These are phyloP conservation scores for Rotaria macrura DNA, from an alignment of 2,888 invertebrate species.

Conservation along the genomic window DNA sequence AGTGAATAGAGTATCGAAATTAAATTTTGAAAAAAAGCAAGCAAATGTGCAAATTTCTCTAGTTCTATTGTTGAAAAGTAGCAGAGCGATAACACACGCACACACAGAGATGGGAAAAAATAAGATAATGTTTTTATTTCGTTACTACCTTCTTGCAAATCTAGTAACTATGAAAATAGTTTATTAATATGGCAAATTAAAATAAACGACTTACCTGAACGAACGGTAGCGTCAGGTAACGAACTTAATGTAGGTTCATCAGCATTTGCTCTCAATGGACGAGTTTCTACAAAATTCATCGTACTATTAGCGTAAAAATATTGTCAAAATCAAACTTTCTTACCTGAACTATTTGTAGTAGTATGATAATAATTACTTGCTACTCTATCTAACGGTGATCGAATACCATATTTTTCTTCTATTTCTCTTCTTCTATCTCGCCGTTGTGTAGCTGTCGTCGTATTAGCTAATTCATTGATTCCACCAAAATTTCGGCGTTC, in stretches of 20 bases:
- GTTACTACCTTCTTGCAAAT: background rate
- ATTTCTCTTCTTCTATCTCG: background rate
- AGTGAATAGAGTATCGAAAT: too few relatives aligned
- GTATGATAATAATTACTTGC: background rate
- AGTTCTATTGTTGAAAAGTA: too few relatives aligned
- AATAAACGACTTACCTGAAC: background rate
- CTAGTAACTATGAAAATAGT: background rate
- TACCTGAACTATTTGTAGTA: background rate
- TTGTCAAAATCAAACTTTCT: background rate
- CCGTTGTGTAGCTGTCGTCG: background rate
- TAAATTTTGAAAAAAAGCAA: too few relatives aligned
- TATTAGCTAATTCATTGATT: background rate
- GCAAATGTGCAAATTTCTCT: too few relatives aligned
- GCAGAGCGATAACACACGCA: too few relatives aligned
- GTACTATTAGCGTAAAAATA: background rate
- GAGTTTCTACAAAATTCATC: background rate
- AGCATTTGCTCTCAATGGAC: background rate
- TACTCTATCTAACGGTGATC: background rate
- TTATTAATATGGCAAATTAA: background rate
- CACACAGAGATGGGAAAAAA: too few relatives aligned
- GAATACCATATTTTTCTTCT: background rate
- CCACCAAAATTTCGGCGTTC: conserved; percentile 4
- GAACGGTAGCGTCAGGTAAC: background rate
- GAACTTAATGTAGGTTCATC: background rate
- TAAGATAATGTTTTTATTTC: background rate